Conservation (phyloP, 2,888 invertebrate species). For the Drosophila lacicola region DNA sequence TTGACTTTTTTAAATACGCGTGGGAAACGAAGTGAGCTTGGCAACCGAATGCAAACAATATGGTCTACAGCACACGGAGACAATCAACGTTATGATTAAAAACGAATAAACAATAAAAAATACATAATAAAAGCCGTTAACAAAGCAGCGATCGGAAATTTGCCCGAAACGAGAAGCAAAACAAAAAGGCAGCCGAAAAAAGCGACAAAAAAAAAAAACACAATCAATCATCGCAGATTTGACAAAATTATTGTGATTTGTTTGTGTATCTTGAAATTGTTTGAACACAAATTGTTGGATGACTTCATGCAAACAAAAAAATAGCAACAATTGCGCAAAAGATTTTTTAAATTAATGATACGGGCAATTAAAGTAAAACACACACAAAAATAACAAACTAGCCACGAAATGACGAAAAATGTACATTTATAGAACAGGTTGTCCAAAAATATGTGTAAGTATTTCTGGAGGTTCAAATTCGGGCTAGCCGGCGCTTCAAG, state of each 20-base stretch:
- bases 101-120: slow-evolving; percentile 72
- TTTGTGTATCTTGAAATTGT: slow-evolving; percentile 63
- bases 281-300: slow-evolving; percentile 65
- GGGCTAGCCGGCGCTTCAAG: slow-evolving; percentile 44
- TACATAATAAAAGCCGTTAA: slow-evolving; percentile 43
- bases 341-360: slow-evolving; percentile 58
- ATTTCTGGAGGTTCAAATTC: slow-evolving; percentile 12
- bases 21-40: slow-evolving; percentile 65
- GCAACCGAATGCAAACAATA: slow-evolving; percentile 37
- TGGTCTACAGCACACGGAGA: slow-evolving; percentile 56
- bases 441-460: slow-evolving; percentile 4
- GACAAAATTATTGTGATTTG: slow-evolving; percentile 58
- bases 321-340: slow-evolving; percentile 46
- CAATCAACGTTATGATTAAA: slow-evolving; percentile 77
- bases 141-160: slow-evolving; percentile 50
- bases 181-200: slow-evolving; percentile 12
- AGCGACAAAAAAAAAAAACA: slow-evolving; percentile 22
- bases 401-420: neutral
- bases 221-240: slow-evolving; percentile 66
- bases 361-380: slow-evolving; percentile 45
- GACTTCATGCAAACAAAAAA: slow-evolving; percentile 66
- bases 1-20: slow-evolving; percentile 48
- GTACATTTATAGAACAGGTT: slow-evolving; percentile 19
- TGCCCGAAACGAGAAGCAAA: slow-evolving; percentile 39
- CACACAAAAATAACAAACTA: slow-evolving; percentile 42